Conservation (phyloP, 2,113 vertebrate species). For the Chelonoidis abingdonii region DNA sequence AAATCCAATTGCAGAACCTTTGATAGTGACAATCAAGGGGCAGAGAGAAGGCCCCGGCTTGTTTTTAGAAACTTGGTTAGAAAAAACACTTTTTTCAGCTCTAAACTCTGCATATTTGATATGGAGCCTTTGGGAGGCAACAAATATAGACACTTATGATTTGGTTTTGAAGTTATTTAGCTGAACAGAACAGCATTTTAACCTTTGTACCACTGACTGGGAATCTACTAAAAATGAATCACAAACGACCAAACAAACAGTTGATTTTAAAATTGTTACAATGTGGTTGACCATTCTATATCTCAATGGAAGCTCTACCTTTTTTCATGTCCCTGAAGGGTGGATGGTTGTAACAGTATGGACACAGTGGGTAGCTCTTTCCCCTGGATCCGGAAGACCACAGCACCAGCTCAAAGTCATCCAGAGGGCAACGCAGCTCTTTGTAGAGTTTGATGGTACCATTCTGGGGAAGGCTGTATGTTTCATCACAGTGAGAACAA, state of each 20-base stretch:
- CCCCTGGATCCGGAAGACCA: conserved; percentile 96
- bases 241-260: background rate
- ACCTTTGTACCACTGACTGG: background rate
- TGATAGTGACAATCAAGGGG: background rate
- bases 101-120: background rate
- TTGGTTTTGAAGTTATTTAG: background rate
- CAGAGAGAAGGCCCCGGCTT: background rate
- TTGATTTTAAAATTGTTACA: background rate
- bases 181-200: background rate
- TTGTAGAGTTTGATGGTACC: conserved; percentile 98
- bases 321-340: conserved; percentile 99
- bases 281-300: background rate
- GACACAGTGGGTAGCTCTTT: conserved; percentile 96
- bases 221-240: background rate
- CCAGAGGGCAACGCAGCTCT: conserved; percentile 94
- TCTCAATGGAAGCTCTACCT: conserved; percentile 79
- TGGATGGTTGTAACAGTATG: conserved; percentile 96
- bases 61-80: background rate
- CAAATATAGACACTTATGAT: background rate
- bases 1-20: background rate
- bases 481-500: conserved; percentile 98
- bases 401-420: conserved; percentile 96
- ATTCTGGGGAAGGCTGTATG: conserved; percentile 95
- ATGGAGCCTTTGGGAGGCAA: background rate
- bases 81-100: background rate